Evolutionary conservation across 2,888 invertebrate species (phyloP), one percentile per base, ranked within the genome.

Genomic region (Drosophila prolongata): DNA sequence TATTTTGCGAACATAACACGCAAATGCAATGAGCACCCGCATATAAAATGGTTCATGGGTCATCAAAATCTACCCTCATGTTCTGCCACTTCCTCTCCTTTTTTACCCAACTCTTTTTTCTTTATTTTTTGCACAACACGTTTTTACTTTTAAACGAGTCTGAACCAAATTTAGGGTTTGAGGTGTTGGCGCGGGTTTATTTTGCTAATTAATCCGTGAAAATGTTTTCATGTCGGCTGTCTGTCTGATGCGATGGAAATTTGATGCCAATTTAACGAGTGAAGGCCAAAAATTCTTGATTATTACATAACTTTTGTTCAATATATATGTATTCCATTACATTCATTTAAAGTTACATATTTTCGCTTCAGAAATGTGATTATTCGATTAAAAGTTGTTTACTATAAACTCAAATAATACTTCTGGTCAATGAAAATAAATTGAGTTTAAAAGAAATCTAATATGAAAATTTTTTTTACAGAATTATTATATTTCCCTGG

Each of bases 201-300:
- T 42, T 27, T 34, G 64, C 75, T 75, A 75, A 75, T 75, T 75
- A 66, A 77, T 77, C 73, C 64, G 73, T 69, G 53, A 66, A 77
- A 74, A 77, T 57, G 56, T 53, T 75, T 75, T 64, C 74, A 55
- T 56, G 74, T 74, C 47, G 34, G 49, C 11, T 53, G 70, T 69
- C 40, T 49, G 43, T 58, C n/a, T 6, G 19, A 54, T 10, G 56
- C 3, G 58, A 42, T 16, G 46, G 24, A 43, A 67, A 47, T 47
- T 67, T n/a, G 10, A 14, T 53, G 53, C n/a, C 13, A 38, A 52
- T 65, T 65, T 30, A 44, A 50, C 11, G 40, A 27, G 5, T 40
- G 11, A 16, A 24, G 24, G 24, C 24, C 24, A 24, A 3, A 24
- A 24, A 24, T 4, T 24, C 24, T 24, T 24, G 24, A 4, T 24